A percentile compares a stretch with the other conserved stretches of the same genome.
These are phyloP conservation scores for Gallinago stenura DNA, from an alignment of 2,797 vertebrate genomes.

Conservation along the genomic window DNA sequence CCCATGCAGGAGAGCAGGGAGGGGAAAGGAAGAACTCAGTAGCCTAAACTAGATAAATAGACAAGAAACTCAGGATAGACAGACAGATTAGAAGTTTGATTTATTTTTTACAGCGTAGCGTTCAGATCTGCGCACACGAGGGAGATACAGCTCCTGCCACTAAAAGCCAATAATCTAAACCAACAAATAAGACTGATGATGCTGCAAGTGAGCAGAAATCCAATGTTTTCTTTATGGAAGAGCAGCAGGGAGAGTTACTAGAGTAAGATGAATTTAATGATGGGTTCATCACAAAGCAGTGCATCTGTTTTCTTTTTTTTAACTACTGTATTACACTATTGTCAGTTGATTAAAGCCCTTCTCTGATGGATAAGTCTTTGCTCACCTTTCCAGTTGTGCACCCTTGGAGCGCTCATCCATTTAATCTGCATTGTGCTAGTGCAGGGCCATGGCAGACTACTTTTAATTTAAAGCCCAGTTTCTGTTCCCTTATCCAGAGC, in stretches of 20 bases:
- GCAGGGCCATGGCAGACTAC: background rate
- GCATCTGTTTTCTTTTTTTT: background rate
- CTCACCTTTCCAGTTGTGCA: slow-evolving; percentile 1
- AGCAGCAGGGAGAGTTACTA: background rate
- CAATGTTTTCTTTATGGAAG: background rate
- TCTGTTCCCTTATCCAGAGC: background rate
- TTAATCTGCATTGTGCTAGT: background rate
- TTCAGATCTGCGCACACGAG: background rate
- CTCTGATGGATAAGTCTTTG: background rate
- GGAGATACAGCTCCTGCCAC: slow-evolving; percentile 13
- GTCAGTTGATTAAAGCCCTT: slow-evolving; percentile 8
- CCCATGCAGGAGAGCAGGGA: background rate
- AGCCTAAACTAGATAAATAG: background rate
- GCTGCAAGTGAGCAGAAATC: background rate
- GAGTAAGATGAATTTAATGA: background rate
- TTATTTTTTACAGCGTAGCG: background rate
- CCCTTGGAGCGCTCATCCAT: background rate
- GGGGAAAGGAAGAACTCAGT: background rate
- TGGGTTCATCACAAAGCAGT: background rate
- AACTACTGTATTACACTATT: background rate
- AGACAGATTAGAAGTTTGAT: background rate
- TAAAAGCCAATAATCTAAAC: background rate
- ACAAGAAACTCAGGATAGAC: background rate
- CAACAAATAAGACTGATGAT: background rate
- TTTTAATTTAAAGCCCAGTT: slow-evolving; percentile 11